phyloP scores from a whole-genome alignment of 2,888 invertebrate genomes.

The Cantharis flavilabris region DNA sequence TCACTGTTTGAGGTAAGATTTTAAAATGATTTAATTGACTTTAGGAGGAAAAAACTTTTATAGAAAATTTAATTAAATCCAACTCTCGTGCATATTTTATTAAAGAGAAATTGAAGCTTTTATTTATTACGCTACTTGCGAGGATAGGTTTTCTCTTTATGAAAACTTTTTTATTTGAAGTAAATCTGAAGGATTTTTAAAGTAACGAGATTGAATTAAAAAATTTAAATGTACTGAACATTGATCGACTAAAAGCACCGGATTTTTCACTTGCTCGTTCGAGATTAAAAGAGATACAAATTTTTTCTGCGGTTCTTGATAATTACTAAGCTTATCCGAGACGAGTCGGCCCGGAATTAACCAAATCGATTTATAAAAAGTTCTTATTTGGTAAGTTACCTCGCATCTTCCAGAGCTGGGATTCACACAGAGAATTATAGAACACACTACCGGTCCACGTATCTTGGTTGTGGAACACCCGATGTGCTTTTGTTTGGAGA shows the following conservation, averaged over 20 bases:
- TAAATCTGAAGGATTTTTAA: neutral
- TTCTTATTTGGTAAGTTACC: neutral
- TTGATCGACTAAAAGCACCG: neutral
- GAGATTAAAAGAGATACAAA: neutral
- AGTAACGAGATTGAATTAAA: neutral
- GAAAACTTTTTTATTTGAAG: neutral
- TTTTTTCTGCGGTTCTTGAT: neutral
- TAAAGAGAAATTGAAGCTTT: neutral
- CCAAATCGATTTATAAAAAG: neutral
- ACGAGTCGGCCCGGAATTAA: neutral
- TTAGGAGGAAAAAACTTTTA: neutral
- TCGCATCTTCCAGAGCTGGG: neutral
- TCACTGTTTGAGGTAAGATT: conserved; percentile 92
- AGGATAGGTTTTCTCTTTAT: neutral
- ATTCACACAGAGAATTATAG: neutral
- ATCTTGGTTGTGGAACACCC: neutral
- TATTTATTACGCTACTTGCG: neutral
- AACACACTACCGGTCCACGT: neutral
- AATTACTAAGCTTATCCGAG: neutral
- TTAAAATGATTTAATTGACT: neutral
- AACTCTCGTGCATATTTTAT: neutral
- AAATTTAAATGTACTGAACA: neutral
- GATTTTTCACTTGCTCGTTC: neutral
- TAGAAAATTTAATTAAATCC: neutral
- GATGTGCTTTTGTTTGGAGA: neutral